Evolutionary conservation across 2,113 vertebrate genomes (phyloP).

Genomic region (Potamarius usumacintae): DNA sequence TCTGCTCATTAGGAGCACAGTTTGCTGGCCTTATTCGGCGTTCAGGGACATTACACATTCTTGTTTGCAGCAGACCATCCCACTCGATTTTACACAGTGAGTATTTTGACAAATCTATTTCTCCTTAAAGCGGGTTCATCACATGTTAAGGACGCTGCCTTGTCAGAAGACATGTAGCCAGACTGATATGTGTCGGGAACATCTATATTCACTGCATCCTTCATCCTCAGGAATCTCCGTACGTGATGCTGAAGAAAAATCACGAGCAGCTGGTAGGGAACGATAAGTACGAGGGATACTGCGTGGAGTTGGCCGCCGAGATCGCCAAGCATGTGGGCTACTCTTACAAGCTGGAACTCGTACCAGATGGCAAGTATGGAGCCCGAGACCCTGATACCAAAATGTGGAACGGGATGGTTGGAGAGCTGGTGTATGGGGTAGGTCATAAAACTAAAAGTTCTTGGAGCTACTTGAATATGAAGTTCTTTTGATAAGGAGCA

Average conservation of each 20-base stretch:
- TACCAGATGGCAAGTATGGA: conserved; percentile 92
- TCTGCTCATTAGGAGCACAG: conserved; percentile 46
- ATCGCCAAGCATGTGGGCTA: conserved; percentile 96
- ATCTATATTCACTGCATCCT: conserved; percentile 11
- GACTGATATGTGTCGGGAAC: neutral
- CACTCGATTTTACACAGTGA: conserved; percentile 22
- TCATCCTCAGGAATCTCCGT: conserved; percentile 86
- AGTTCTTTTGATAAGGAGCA: neutral
- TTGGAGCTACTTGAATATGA: neutral
- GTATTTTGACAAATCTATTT: conserved; percentile 29
- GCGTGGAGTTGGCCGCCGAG: conserved; percentile 90
- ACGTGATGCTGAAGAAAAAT: conserved; percentile 98
- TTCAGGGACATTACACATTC: conserved; percentile 33
- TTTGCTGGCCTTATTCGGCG: conserved; percentile 28
- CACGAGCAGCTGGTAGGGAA: conserved; percentile 92
- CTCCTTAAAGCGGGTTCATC: conserved; percentile 28
- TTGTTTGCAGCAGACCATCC: conserved; percentile 21
- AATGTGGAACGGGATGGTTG: conserved; percentile 98
- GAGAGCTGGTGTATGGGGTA: conserved; percentile 95
- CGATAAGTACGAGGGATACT: conserved; percentile 92
- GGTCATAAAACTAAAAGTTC: conserved; percentile 57
- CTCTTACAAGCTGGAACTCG: conserved; percentile 88
- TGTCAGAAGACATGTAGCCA: neutral
- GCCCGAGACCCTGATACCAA: conserved; percentile 83
- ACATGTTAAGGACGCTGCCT: neutral